Conservation (phyloP, 2,113 vertebrate genomes). For the Sphaerodactylus townsendi region DNA sequence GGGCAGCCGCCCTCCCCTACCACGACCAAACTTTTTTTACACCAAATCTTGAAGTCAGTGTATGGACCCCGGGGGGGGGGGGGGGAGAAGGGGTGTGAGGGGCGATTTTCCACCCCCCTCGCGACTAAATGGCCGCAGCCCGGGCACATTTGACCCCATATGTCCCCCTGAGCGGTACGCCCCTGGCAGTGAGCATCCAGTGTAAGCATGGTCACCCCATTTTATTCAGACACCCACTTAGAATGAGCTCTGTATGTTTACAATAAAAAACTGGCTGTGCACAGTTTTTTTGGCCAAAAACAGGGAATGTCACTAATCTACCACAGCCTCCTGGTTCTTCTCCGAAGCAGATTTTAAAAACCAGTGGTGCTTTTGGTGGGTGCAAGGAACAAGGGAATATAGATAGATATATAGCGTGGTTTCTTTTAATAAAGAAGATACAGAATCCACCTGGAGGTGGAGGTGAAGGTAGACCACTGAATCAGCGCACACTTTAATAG, state of each 20-base stretch:
- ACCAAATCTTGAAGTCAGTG: too few species aligned
- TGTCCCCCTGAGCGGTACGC: too few species aligned
- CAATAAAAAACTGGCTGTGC: neutral
- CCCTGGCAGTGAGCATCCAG: neutral
- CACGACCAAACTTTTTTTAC: too few species aligned
- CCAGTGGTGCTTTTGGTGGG: neutral
- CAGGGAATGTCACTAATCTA: neutral
- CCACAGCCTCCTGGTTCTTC: too few species aligned
- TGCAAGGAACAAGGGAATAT: neutral
- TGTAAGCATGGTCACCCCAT: neutral
- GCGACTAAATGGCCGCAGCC: too few species aligned
- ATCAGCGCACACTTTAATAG: too few species aligned
- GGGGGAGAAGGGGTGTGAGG: too few species aligned
- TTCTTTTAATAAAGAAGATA: too few species aligned
- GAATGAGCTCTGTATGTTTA: neutral
- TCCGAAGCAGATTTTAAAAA: neutral
- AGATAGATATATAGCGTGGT: neutral
- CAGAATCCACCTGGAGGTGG: neutral
- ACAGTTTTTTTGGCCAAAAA: neutral
- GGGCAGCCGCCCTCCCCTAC: too few species aligned
- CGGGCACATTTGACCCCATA: too few species aligned
- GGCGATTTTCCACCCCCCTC: too few species aligned
- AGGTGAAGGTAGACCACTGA: neutral
- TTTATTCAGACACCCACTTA: neutral
- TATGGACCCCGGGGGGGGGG: too few species aligned